A percentile compares a stretch with the other conserved stretches of the same genome.
Conservation (phyloP, 2,797 vertebrate genomes). For the Brachyalestes nurse region DNA sequence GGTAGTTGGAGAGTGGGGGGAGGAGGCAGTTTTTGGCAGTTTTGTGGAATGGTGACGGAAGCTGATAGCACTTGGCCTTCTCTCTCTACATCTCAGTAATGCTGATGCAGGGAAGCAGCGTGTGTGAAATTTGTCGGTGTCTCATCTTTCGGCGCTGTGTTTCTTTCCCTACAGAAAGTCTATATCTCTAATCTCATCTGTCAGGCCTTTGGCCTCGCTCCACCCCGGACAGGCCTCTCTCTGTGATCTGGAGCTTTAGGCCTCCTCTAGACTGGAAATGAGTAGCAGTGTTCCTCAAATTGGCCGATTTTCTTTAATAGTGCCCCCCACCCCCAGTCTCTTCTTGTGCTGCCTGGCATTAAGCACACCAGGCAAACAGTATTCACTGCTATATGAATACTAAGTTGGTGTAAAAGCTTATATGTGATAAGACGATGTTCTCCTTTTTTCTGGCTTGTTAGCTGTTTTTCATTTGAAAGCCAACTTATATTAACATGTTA, state of each 20-base stretch:
- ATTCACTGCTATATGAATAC: not conserved
- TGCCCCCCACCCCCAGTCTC: not conserved
- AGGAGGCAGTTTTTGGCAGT: not conserved
- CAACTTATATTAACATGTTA: not conserved
- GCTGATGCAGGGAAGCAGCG: not conserved
- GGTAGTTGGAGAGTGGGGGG: not conserved
- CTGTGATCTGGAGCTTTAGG: not conserved
- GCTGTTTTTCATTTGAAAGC: not conserved
- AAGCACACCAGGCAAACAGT: not conserved
- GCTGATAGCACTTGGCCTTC: not conserved
- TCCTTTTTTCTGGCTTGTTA: not conserved
- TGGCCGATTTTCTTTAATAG: slow-evolving; percentile 70
- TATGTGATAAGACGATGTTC: not conserved
- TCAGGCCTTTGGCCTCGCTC: not conserved
- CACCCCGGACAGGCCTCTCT: not conserved
- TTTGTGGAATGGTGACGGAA: not conserved
- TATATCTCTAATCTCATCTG: slow-evolving; percentile 18
- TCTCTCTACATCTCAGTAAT: not conserved
- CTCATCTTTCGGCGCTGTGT: slow-evolving; percentile 29
- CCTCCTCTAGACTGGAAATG: slow-evolving; percentile 66
- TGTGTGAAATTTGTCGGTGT: slow-evolving; percentile 8
- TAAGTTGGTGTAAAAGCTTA: not conserved
- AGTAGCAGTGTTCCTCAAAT: slow-evolving; percentile 70
- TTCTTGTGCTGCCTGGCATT: not conserved
- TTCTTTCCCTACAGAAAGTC: slow-evolving; percentile 1